Percentiles rank a stretch among this genome's conserved stretches.
Evolutionary conservation across 2,113 vertebrate genomes (phyloP).

Genomic region (Cyrtonyx montezumae): DNA sequence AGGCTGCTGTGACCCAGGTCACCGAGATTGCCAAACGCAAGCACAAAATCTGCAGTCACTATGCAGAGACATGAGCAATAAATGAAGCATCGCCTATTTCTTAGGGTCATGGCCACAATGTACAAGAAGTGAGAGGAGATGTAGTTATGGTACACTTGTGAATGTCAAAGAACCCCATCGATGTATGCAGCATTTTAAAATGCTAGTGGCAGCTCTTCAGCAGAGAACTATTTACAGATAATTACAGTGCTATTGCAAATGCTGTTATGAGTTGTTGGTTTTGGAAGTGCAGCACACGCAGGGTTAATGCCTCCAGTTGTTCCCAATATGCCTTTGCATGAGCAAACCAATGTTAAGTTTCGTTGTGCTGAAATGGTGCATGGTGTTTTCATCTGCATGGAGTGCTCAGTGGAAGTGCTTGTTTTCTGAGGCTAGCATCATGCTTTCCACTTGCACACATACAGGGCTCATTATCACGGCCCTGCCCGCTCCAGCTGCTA

Average conservation of each 20-base stretch:
- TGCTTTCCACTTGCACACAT: slow-evolving; percentile 54
- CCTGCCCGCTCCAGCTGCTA: slow-evolving; percentile 40
- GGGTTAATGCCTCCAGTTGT: background rate
- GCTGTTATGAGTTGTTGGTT: background rate
- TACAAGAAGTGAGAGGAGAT: background rate
- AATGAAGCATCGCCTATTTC: slow-evolving; percentile 8
- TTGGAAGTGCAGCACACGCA: background rate
- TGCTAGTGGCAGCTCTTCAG: background rate
- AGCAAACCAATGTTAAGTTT: slow-evolving; percentile 26
- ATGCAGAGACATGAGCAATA: slow-evolving; percentile 22
- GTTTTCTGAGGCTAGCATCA: slow-evolving; percentile 42
- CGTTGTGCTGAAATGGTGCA: background rate
- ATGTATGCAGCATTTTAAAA: background rate
- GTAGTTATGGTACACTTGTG: background rate
- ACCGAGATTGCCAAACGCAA: background rate
- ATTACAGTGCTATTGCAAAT: background rate
- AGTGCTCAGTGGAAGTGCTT: background rate
- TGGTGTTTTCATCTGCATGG: background rate
- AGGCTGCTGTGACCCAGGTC: slow-evolving; percentile 20
- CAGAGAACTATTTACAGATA: background rate
- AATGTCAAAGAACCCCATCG: background rate
- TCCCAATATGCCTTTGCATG: background rate
- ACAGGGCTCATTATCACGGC: slow-evolving; percentile 55
- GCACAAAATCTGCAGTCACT: background rate
- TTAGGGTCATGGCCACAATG: background rate